Conservation (phyloP, 1,140 invertebrate genomes). For the Theocolax elegans region DNA sequence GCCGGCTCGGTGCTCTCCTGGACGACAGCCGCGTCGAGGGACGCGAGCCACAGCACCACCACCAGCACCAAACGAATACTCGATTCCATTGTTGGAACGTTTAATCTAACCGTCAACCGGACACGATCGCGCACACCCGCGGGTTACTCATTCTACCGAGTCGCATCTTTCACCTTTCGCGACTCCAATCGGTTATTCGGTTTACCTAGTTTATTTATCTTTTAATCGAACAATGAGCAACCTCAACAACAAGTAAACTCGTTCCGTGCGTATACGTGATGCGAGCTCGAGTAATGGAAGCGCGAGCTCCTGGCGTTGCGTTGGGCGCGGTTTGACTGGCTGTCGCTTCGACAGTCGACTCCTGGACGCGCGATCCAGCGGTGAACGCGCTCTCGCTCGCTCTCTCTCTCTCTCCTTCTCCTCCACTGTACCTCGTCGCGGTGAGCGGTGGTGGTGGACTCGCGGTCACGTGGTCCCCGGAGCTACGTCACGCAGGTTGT, state of each 20-base stretch:
- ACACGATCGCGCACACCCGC: too few species aligned
- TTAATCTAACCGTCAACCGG: too few species aligned
- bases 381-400: slow-evolving; percentile 40
- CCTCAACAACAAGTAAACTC: too few species aligned
- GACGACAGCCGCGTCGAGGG: neutral
- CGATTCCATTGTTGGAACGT: too few species aligned
- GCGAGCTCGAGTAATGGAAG: neutral
- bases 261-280: too few species aligned
- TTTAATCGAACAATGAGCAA: too few species aligned
- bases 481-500: slow-evolving; percentile 66
- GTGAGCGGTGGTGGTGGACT: slow-evolving; percentile 46
- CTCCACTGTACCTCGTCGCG: neutral
- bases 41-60: neutral
- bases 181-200: too few species aligned
- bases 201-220: too few species aligned
- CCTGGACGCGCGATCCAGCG: slow-evolving; percentile 47
- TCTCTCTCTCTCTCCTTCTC: slow-evolving; percentile 26
- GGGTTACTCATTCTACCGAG: too few species aligned
- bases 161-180: too few species aligned
- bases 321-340: slow-evolving; percentile 60
- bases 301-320: slow-evolving; percentile 45
- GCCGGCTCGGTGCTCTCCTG: slow-evolving; percentile 44
- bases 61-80: neutral
- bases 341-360: slow-evolving; percentile 45
- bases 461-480: slow-evolving; percentile 61